Percentiles rank a stretch among this genome's conserved stretches.
These are phyloP conservation scores for Lithophane socia DNA, from an alignment of 2,888 invertebrate genomes.

Conservation along the genomic window DNA sequence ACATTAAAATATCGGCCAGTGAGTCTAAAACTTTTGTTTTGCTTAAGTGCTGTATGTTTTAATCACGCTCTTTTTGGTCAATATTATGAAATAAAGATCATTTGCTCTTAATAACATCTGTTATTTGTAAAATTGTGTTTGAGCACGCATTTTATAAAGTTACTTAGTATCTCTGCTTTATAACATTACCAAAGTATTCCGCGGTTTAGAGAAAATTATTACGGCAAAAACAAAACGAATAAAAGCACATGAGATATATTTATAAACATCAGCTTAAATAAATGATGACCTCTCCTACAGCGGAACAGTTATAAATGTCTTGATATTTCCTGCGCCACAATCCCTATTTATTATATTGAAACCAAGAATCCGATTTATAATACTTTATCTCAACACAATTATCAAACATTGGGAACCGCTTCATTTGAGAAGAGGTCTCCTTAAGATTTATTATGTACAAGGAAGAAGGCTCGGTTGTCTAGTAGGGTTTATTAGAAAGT, in stretches of 20 bases:
- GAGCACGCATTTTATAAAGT: background rate
- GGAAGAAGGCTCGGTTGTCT: slow-evolving; percentile 84
- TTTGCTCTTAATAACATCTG: background rate
- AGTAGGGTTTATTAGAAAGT: slow-evolving; percentile 88
- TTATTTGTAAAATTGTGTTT: background rate
- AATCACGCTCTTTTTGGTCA: too few relatives aligned
- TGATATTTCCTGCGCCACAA: slow-evolving; percentile 57
- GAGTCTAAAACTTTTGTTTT: slow-evolving; percentile 75
- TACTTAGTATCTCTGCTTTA: too few relatives aligned
- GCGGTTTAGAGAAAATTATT: slow-evolving; percentile 40
- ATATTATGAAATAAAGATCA: background rate
- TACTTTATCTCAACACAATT: slow-evolving; percentile 66
- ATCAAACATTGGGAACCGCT: slow-evolving; percentile 79
- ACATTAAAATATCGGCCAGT: slow-evolving; percentile 87
- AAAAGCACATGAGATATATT: slow-evolving; percentile 40
- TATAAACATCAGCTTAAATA: slow-evolving; percentile 49
- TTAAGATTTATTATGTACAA: slow-evolving; percentile 90
- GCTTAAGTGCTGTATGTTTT: slow-evolving; percentile 21
- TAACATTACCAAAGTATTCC: background rate
- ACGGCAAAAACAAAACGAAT: slow-evolving; percentile 33
- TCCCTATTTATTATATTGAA: slow-evolving; percentile 65
- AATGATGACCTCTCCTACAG: slow-evolving; percentile 40
- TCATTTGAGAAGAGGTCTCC: slow-evolving; percentile 81
- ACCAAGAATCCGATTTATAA: slow-evolving; percentile 64
- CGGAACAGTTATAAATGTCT: slow-evolving; percentile 64